These are phyloP conservation scores for Octonoba sinensis DNA, from an alignment of 2,888 invertebrate genomes.

Conservation along the genomic window DNA sequence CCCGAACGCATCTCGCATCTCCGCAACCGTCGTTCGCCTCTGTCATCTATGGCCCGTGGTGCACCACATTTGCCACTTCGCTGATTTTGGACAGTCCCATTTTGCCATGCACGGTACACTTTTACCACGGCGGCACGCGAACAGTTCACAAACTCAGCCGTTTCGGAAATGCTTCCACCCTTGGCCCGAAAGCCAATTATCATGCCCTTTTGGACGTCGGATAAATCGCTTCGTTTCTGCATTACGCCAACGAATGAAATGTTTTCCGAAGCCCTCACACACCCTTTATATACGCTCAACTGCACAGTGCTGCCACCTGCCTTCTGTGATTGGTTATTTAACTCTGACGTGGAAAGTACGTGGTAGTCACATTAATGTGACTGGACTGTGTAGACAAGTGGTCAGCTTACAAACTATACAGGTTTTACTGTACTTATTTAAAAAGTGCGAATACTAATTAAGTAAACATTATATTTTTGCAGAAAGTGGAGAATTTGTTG, in stretches of 20 bases:
- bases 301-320: slow-evolving; percentile 33
- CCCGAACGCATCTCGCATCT: too few species aligned
- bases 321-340: slow-evolving; percentile 54
- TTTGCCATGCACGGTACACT: slow-evolving; percentile 29
- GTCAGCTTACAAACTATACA: too few species aligned
- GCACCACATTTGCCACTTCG: slow-evolving; percentile 20
- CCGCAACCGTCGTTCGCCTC: too few species aligned
- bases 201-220: slow-evolving; percentile 15
- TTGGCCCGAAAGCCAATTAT: slow-evolving; percentile 23
- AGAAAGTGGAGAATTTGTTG: slow-evolving; percentile 34
- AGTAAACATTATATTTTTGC: too few species aligned
- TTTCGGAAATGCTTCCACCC: slow-evolving; percentile 30
- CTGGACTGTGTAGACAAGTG: too few species aligned
- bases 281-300: slow-evolving; percentile 25
- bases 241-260: slow-evolving; percentile 11
- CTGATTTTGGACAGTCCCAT: slow-evolving; percentile 24
- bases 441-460: too few species aligned
- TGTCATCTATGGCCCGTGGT: too few species aligned
- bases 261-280: slow-evolving; percentile 15
- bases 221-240: slow-evolving; percentile 26
- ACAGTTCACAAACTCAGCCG: slow-evolving; percentile 23
- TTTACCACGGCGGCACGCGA: slow-evolving; percentile 18
- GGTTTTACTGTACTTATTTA: too few species aligned
- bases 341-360: slow-evolving; percentile 11
- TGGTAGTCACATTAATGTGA: slow-evolving; percentile 22